Conservation (phyloP, 2,888 invertebrate genomes). For the Lobophora halterata region DNA sequence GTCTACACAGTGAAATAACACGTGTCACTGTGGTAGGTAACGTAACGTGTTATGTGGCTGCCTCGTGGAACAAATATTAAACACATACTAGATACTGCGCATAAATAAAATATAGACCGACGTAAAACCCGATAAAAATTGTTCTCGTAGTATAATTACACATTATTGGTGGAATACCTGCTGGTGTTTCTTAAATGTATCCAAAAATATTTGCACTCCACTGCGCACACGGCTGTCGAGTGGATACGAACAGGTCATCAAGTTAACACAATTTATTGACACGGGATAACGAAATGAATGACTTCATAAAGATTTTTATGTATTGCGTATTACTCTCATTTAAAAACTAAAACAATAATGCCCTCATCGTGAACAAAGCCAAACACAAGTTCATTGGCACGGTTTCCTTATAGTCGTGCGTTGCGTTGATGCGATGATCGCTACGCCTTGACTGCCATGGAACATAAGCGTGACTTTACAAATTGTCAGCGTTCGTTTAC, state of each 20-base stretch:
- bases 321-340: slow-evolving; percentile 44
- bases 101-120: slow-evolving; percentile 28
- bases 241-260: slow-evolving; percentile 33
- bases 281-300: slow-evolving; percentile 19
- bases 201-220: slow-evolving; percentile 28
- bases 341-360: slow-evolving; percentile 50
- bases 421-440: slow-evolving; percentile 42
- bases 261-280: slow-evolving; percentile 19
- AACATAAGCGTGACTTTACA: slow-evolving; percentile 56
- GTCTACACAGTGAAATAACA: slow-evolving; percentile 37
- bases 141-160: too few species aligned
- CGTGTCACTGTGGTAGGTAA: slow-evolving; percentile 38
- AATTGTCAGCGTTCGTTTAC: slow-evolving; percentile 44
- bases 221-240: slow-evolving; percentile 38
- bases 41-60: slow-evolving; percentile 22
- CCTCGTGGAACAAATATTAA: slow-evolving; percentile 40
- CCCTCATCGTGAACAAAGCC: slow-evolving; percentile 51
- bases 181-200: slow-evolving; percentile 9
- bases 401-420: slow-evolving; percentile 46
- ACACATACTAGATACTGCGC: slow-evolving; percentile 36
- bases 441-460: slow-evolving; percentile 54
- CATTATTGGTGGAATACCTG: too few species aligned
- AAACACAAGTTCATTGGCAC: slow-evolving; percentile 73
- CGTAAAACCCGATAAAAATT: slow-evolving; percentile 5
- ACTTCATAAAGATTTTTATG: slow-evolving; percentile 27